Base-by-base conservation (phyloP, 2,888 invertebrate species). In the Rhingia campestris region DNA sequence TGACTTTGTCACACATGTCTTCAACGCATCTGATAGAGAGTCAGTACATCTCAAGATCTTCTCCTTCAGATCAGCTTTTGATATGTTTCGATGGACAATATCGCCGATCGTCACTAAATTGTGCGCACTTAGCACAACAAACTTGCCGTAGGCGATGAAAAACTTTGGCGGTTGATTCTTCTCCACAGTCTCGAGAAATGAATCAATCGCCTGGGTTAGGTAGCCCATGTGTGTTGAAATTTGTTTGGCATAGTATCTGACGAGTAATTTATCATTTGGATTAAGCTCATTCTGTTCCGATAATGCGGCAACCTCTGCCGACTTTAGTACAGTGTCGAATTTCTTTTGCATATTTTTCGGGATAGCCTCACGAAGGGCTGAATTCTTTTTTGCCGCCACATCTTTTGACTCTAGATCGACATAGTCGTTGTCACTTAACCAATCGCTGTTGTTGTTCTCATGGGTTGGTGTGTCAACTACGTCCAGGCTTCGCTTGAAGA, bases 71-170 rank as follows among this genome's bases (percentile, higher is more conserved):
- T 95, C 95, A 70, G 94, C 93, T 88, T 95, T 94, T 35, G 94
- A 93, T 51, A 97, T 94, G 91, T 97, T 97, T 88, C 97, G 94
- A 90, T 97, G 95, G 35, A 98, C 96, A 59, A 96, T 97, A 92
- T 99, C 98, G 63, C 98, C 98, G 81, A 98, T 98, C 90, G 97
- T 96, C 22, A 99, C 97, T 89, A 99, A 93, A 90, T 98, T 95
- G 90, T 98, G 98, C 33, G 98, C 98, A 90, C 97, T 97, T 59
- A 99, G 93, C 41, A 98, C 97, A 7, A 99, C 97, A 91, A 97
- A 97, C 91, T 98, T 98, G 66, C 97, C 97, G 90, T 98, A 97
- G 10, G 97, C 97, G 64, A 98, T 95, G 91, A 98, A 98, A 86
- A 95, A 95, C 91, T 97, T 97, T 0, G 99, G 98, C 45, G 98